Evolutionary conservation across 2,797 vertebrate species (phyloP), one percentile per base, ranked within the genome.

Genomic region (Microctenopoma lineatum): DNA sequence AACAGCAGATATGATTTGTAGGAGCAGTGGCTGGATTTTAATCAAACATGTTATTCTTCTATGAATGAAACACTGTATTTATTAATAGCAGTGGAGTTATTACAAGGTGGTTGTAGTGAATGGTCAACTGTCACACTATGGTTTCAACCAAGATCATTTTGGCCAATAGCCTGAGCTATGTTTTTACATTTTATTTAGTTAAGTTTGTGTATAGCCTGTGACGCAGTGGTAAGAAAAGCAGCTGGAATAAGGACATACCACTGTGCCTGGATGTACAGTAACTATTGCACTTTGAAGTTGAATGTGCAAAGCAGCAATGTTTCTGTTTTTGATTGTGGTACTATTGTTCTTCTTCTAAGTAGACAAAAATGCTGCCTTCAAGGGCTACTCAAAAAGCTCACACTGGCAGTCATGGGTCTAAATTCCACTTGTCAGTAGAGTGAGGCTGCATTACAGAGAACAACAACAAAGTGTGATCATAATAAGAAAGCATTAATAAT

Each of bases 311-410:
- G 38, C 48, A 21, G 59, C 32, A 38, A 50, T 26, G 14, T 47
- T 21, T 48, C n/a, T 54, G 12, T 59, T 18, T 61, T 50, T 39
- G 46, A 36, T 4, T 25, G 54, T 4, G 41, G n/a, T 39, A 39
- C 26, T 56, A 26, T 26, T 56, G 18, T 56, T 26, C 10, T 36
- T 27, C 34, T 47, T 14, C 8, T 1, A 15, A n/a, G 25, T 13
- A 27, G 26, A 44, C 38, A 52, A 7, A 63, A 63, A 63, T 15
- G 48, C 4, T 63, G 25, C 29, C 60, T 52, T 63, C 2, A 15
- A 32, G 48, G 38, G 12, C 25, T 32, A 4, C 2, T 13, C 34
- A 26, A 27, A 50, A 50, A 39, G 34, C 36, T 27, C 34, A 34
- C 2, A 38, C 6, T 38, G 36, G n/a, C 7, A 21, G n/a, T 36